A percentile compares a stretch with the other conserved stretches of the same genome.
Evolutionary conservation across 2,797 vertebrate species (phyloP).

Genomic region (Poecilia picta): DNA sequence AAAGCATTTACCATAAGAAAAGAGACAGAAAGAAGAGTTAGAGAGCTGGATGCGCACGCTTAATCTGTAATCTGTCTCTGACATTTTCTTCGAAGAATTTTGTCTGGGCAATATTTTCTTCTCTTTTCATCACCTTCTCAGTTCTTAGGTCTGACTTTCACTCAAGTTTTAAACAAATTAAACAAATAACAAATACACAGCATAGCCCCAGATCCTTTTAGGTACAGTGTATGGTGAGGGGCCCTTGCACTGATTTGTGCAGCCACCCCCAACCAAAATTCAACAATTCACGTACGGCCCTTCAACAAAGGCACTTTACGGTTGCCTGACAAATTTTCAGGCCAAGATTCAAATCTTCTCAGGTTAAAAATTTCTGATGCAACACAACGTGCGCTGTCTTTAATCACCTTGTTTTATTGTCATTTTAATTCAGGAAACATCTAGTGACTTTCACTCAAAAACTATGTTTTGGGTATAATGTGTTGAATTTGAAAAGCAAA

Average conservation of each 20-base stretch:
- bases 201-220: neutral
- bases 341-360: neutral
- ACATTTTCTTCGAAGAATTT: conserved; percentile 57
- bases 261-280: neutral
- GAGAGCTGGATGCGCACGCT: conserved; percentile 75
- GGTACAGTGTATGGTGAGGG: neutral
- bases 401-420: neutral
- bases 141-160: conserved; percentile 1
- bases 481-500: too few relatives aligned
- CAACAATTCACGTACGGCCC: neutral
- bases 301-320: neutral
- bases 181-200: neutral
- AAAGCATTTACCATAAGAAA: conserved; percentile 78
- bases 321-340: neutral
- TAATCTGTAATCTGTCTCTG: conserved; percentile 77
- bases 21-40: conserved; percentile 67
- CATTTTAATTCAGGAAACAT: neutral
- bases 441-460: too few relatives aligned
- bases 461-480: too few relatives aligned
- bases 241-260: neutral
- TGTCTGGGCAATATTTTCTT: conserved; percentile 7
- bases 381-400: neutral
- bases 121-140: conserved; percentile 4
- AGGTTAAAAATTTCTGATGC: neutral
- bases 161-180: neutral